A percentile compares a stretch with the other conserved stretches of the same genome.
These are phyloP conservation scores for Melanotaenia pygmaea DNA, from an alignment of 2,797 vertebrate genomes.

Conservation along the genomic window DNA sequence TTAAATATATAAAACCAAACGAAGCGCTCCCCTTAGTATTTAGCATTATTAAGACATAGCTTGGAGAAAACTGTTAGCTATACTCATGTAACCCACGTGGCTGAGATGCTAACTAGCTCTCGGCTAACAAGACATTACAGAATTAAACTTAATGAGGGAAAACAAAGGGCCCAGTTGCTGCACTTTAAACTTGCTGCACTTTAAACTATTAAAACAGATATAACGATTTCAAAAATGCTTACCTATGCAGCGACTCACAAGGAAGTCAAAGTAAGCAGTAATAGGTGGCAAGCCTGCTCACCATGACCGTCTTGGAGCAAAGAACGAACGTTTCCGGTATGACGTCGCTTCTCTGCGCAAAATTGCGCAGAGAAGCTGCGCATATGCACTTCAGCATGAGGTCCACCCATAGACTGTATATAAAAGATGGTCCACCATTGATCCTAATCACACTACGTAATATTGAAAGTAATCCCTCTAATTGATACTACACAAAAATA, in stretches of 20 bases:
- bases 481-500: not conserved
- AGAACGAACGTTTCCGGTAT: slow-evolving; percentile 53
- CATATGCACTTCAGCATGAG: slow-evolving; percentile 12
- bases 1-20: not conserved
- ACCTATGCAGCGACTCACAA: not conserved
- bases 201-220: not conserved
- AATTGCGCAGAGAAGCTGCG: slow-evolving; percentile 42
- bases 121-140: slow-evolving; percentile 9
- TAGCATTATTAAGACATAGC: not conserved
- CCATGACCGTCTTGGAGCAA: accelerated
- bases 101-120: slow-evolving; percentile 31
- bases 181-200: too few species aligned
- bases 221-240: not conserved
- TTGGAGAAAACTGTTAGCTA: not conserved
- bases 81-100: slow-evolving; percentile 11
- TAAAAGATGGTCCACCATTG: not conserved
- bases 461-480: not conserved
- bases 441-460: not conserved
- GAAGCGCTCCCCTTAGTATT: not conserved
- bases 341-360: slow-evolving; percentile 26
- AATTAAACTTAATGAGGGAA: too few species aligned
- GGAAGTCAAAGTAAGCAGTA: not conserved
- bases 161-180: not conserved
- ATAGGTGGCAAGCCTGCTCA: accelerated
- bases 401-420: not conserved